These are phyloP conservation scores for Lobophora halterata DNA, from an alignment of 2,888 invertebrate species.

Conservation along the genomic window DNA sequence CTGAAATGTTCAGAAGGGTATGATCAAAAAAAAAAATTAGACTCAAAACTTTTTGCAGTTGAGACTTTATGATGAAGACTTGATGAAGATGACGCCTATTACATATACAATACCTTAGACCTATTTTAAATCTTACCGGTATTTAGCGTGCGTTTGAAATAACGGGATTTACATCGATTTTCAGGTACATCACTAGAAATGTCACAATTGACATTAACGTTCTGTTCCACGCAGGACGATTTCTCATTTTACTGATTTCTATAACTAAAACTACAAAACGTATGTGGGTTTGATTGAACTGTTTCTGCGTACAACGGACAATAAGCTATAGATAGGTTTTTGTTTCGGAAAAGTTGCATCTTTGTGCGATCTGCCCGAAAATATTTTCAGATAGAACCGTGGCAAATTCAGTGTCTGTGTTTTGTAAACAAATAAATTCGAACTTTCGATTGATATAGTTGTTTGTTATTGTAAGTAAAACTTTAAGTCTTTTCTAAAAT, in stretches of 20 bases:
- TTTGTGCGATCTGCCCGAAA: conserved; percentile 32
- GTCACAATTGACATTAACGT: conserved; percentile 5
- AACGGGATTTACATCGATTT: too few relatives aligned
- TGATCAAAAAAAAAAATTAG: too few relatives aligned
- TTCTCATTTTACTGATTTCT: too few relatives aligned
- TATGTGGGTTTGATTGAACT: too few relatives aligned
- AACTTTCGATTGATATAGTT: conserved; percentile 9
- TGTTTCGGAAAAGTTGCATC: conserved; percentile 37
- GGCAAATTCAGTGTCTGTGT: conserved; percentile 36
- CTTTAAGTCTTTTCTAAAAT: neutral
- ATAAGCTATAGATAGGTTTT: conserved; percentile 18
- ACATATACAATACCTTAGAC: too few relatives aligned
- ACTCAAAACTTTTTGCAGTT: too few relatives aligned
- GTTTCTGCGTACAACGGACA: conserved; percentile 15
- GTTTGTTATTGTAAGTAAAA: neutral
- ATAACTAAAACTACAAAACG: too few relatives aligned
- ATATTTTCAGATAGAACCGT: conserved; percentile 48
- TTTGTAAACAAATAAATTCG: conserved; percentile 34
- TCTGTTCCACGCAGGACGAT: conserved; percentile 6
- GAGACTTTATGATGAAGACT: too few relatives aligned
- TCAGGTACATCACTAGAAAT: conserved; percentile 8
- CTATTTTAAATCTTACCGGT: too few relatives aligned
- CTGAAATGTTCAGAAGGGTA: too few relatives aligned
- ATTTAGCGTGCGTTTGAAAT: too few relatives aligned
- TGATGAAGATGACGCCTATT: too few relatives aligned